A percentile compares a stretch with the other conserved stretches of the same genome.
phyloP scores from a whole-genome alignment of 2,113 vertebrate genomes.

The Glareola pratincola region DNA sequence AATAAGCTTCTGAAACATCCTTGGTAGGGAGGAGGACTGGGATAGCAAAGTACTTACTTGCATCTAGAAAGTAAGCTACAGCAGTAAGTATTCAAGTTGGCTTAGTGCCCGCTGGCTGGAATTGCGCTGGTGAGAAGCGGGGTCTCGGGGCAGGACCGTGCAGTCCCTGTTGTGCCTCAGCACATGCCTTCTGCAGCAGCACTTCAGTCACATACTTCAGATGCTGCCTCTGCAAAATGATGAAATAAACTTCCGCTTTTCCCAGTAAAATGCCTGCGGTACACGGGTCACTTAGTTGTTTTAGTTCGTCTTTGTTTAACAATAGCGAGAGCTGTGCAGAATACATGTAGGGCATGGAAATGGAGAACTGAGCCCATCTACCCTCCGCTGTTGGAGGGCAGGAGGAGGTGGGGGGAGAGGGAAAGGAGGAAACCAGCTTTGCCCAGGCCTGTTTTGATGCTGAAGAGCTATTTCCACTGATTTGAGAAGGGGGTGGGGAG shows the following conservation, averaged over 20 bases:
- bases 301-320: neutral
- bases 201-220: neutral
- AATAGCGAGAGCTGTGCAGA: neutral
- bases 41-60: neutral
- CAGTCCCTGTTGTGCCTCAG: neutral
- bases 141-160: neutral
- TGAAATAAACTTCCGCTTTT: neutral
- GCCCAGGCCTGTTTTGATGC: neutral
- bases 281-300: rapidly evolving
- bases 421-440: neutral
- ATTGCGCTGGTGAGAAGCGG: neutral
- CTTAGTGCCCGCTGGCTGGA: neutral
- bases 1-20: neutral
- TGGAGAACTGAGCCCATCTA: neutral
- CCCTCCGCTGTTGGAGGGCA: neutral
- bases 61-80: neutral
- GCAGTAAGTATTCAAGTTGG: neutral
- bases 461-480: constrained; percentile 15
- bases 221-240: neutral
- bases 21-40: neutral
- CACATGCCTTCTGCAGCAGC: neutral
- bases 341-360: neutral
- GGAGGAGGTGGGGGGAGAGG: neutral
- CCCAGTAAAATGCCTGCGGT: neutral
- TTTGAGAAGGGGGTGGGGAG: constrained; percentile 44